Percentiles rank a stretch among this genome's conserved stretches.
These are phyloP conservation scores for Talpa occidentalis DNA, from an alignment of 2,113 vertebrate genomes.

Conservation along the genomic window DNA sequence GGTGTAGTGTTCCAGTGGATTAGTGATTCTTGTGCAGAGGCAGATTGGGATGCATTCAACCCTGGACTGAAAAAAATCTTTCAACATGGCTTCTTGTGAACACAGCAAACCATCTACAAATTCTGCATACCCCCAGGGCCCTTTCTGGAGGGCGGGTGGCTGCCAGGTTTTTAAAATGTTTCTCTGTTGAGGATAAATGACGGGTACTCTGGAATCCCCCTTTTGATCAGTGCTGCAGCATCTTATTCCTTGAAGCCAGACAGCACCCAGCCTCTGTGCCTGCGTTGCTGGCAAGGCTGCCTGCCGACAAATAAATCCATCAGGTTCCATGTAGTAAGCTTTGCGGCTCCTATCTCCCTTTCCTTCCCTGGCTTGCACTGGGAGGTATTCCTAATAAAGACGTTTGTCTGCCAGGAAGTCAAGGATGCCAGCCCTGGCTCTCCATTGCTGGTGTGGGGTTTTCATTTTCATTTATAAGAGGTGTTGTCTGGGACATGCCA, in stretches of 20 bases:
- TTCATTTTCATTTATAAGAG: slow-evolving; percentile 66
- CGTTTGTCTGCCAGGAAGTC: not conserved
- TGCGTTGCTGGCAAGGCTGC: not conserved
- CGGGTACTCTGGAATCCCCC: accelerated
- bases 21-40: not conserved
- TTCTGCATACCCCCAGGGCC: not conserved
- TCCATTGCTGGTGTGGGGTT: not conserved
- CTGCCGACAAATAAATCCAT: not conserved
- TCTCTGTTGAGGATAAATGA: not conserved
- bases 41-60: not conserved
- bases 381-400: not conserved
- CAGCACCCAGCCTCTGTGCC: not conserved
- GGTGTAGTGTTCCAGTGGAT: not conserved
- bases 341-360: accelerated
- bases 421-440: not conserved
- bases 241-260: not conserved
- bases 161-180: not conserved
- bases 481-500: not conserved
- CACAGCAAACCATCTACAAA: not conserved
- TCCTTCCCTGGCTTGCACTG: not conserved
- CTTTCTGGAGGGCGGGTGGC: not conserved
- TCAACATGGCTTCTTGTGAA: not conserved
- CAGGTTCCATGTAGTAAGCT: not conserved
- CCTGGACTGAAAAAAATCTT: not conserved
- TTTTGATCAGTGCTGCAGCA: not conserved